Evolutionary conservation across 2,797 vertebrate genomes (phyloP).

Genomic region (Rhinatrema bivittatum): DNA sequence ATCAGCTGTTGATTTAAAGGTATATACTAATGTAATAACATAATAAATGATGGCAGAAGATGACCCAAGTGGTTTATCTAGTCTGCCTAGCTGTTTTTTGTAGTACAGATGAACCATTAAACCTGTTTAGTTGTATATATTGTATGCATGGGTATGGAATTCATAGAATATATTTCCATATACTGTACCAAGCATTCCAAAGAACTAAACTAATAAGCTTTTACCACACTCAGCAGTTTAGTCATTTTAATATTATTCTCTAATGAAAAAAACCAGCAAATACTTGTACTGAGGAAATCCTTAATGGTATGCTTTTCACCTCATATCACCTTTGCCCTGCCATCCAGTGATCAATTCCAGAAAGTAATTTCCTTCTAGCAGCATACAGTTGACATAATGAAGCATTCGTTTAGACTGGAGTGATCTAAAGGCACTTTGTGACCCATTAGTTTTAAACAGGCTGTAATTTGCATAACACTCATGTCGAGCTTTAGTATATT

Average conservation of each 20-base stretch:
- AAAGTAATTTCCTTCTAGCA: constrained; percentile 18
- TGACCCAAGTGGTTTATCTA: too few species aligned
- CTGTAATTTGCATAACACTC: constrained; percentile 18
- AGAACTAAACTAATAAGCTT: too few species aligned
- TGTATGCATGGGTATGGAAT: too few species aligned
- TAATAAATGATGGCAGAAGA: too few species aligned
- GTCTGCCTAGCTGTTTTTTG: too few species aligned
- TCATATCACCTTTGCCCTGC: constrained; percentile 2
- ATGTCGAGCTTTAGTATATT: background rate
- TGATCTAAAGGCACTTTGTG: constrained; percentile 22
- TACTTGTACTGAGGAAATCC: constrained; percentile 15
- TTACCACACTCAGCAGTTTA: too few species aligned
- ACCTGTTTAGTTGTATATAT: too few species aligned
- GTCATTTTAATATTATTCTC: constrained; percentile 1
- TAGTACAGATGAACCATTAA: too few species aligned
- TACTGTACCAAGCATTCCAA: too few species aligned
- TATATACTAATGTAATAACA: too few species aligned
- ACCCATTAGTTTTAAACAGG: constrained; percentile 30
- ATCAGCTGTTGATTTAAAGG: too few species aligned
- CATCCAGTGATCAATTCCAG: constrained; percentile 15
- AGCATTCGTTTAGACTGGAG: constrained; percentile 12
- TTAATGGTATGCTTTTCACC: constrained; percentile 19
- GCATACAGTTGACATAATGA: constrained; percentile 21
- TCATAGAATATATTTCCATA: too few species aligned
- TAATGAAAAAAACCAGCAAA: constrained; percentile 9